Conservation (phyloP, 1,140 invertebrate genomes). For the Drosophila virilis region DNA sequence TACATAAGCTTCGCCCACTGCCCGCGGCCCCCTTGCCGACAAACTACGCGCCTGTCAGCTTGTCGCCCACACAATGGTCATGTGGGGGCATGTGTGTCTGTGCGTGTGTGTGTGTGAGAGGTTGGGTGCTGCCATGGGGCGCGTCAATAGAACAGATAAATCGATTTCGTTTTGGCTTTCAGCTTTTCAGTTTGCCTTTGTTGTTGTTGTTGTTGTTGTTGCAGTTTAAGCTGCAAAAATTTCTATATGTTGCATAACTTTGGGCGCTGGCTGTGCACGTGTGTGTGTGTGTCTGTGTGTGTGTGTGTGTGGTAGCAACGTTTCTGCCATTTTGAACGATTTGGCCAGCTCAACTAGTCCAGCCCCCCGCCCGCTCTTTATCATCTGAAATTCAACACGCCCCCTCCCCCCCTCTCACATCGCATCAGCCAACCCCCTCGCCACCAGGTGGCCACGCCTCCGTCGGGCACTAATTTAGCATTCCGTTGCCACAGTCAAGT, state of each 20-base stretch:
- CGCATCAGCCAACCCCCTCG: not conserved
- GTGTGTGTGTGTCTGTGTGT: conserved; percentile 2
- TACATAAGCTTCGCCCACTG: conserved; percentile 42
- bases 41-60: not conserved
- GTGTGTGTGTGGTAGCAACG: conserved; percentile 13
- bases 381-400: not conserved
- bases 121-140: conserved; percentile 18
- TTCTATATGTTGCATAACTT: conserved; percentile 36
- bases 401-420: not conserved
- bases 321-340: conserved; percentile 28
- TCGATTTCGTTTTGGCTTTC: conserved; percentile 68
- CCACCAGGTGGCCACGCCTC: not conserved
- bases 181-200: conserved; percentile 15
- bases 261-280: not conserved
- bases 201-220: conserved; percentile 29
- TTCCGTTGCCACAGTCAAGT: conserved; percentile 65
- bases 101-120: conserved; percentile 30
- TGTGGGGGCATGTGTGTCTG: conserved; percentile 18
- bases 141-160: conserved; percentile 77
- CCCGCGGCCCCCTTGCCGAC: not conserved
- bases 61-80: conserved; percentile 44
- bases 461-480: conserved; percentile 71
- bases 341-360: conserved; percentile 6
- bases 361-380: not conserved
- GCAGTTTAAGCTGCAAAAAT: conserved; percentile 40